Base-by-base conservation (phyloP, 2,113 vertebrate genomes). In the Lichenostomus cassidix region DNA sequence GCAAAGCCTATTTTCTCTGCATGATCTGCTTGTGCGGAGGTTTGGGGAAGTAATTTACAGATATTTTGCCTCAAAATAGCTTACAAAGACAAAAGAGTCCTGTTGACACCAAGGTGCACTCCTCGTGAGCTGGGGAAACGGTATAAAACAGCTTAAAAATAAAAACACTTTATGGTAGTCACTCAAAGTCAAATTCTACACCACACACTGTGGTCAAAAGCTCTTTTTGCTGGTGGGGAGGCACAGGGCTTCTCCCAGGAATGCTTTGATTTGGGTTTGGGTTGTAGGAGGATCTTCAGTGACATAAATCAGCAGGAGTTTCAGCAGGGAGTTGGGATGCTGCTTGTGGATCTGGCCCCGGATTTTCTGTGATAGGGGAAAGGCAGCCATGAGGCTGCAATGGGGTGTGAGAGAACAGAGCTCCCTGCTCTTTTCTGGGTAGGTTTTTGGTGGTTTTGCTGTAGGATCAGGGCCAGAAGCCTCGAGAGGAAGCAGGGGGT, bases 1-100 rank as follows among this genome's bases (percentile, higher is more conserved):
- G 95, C 97, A 96, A 98, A 98, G 97, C 97, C 97, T 97, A 98
- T 98, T 98, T 98, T 98, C 98, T 98, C 98, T 98, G 98, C 96
- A 69, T 98, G 98, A 98, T 97, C 97, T 96, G 92, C 97, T 98
- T 95, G 97, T 97, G 95, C 67, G 94, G 97, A 97, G 97, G 97
- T 96, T 98, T 97, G 97, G 97, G 95, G 96, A 98, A 98, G 97
- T 98, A 98, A 98, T 98, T 98, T 98, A 97, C 98, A 39, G 97
- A 97, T 97, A 97, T 96, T 98, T 98, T 97, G 96, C 97, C 95
- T 98, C 97, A 97, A 97, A 98, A 98, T 97, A 97, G 96, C 97
- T 98, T 97, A 92, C 97, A 97, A 98, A 98, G 98, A 98, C 97
- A 98, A 98, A 98, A 97, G 96, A 93, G 94, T 91, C 96, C 97